Conservation (phyloP, 2,888 invertebrate genomes). For the Drosophila neotestacea region DNA sequence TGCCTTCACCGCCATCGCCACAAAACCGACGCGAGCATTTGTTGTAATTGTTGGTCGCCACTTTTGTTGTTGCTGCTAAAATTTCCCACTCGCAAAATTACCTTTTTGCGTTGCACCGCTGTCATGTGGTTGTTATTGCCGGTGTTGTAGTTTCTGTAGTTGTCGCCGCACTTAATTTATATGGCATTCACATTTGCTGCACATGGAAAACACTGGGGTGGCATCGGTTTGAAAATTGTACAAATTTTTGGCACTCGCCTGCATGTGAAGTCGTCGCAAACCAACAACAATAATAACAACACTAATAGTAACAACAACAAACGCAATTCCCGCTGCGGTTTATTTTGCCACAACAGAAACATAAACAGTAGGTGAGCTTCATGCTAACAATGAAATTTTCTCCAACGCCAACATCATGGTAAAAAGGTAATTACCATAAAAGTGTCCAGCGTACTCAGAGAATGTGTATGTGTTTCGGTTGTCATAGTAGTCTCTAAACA, state of each 20-base stretch:
- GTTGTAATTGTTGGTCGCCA: constrained; percentile 37
- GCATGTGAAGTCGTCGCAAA: constrained; percentile 47
- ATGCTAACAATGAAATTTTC: constrained; percentile 70
- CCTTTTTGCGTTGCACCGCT: constrained; percentile 77
- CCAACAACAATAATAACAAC: constrained; percentile 19
- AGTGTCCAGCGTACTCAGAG: constrained; percentile 39
- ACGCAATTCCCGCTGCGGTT: constrained; percentile 66
- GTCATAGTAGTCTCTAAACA: constrained; percentile 21
- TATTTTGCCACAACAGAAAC: constrained; percentile 49
- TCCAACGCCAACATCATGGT: constrained; percentile 66
- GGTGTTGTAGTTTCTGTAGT: constrained; percentile 31
- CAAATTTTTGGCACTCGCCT: constrained; percentile 74
- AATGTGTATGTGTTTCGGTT: constrained; percentile 11
- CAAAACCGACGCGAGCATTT: constrained; percentile 46
- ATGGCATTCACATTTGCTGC: constrained; percentile 72
- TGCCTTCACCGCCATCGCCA: constrained; percentile 37
- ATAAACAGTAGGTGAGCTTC: constrained; percentile 55
- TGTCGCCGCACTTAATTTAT: constrained; percentile 74
- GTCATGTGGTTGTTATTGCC: constrained; percentile 61
- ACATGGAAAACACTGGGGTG: constrained; percentile 36
- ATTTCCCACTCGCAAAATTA: constrained; percentile 72
- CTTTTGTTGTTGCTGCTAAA: constrained; percentile 25
- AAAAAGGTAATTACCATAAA: constrained; percentile 72
- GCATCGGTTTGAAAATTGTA: constrained; percentile 62
- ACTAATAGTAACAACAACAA: constrained; percentile 48